Evolutionary conservation across 2,888 invertebrate species (phyloP), one percentile per base, ranked within the genome.

Genomic region (Temnothorax unifasciatus): DNA sequence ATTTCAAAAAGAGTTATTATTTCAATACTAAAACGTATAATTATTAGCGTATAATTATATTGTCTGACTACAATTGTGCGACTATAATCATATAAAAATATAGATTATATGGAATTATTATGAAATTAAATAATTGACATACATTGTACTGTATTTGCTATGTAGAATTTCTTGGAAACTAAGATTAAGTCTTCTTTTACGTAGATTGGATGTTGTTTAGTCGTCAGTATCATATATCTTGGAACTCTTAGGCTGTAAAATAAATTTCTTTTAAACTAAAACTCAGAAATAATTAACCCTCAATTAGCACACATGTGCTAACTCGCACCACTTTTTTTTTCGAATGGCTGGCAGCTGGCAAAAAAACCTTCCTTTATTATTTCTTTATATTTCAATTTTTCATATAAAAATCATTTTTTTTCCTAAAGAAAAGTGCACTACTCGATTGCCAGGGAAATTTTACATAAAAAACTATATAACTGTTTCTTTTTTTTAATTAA

Each of bases 71-170:
- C 6, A 34, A 15, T 52, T 50, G 6, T 21, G 44, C 15, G 11
- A 38, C 8, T 21, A 11, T 25, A 68, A 41, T 41, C 15, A 41
- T 41, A 57, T 29, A 29, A 29, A 29, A 29, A 29, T 29, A 29
- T 18, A 11, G 3, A 29, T 76, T 66, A 13, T 13, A 41, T 41
- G 18, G 4, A 75, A 44, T 29, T 38, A 38, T 75, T 63, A 64
- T 57, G 0, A 79, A 54, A 79, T 29, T 25, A 21, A 34, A 5
- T 68, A 57, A 64, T 44, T 13, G 29, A 54, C 73, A n/a, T 81
- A 81, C 73, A 71, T 81, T 61, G 5, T 64, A 21, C 15, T 29
- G n/a, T 81, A 25, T 64, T 64, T 64, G 6, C 18, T 52, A 25
- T 44, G 54, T 21, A 6, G 18, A 52, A 25, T 18, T 52, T 64